Evolutionary conservation across 2,113 vertebrate genomes (phyloP).

Genomic region (Ovis aries): DNA sequence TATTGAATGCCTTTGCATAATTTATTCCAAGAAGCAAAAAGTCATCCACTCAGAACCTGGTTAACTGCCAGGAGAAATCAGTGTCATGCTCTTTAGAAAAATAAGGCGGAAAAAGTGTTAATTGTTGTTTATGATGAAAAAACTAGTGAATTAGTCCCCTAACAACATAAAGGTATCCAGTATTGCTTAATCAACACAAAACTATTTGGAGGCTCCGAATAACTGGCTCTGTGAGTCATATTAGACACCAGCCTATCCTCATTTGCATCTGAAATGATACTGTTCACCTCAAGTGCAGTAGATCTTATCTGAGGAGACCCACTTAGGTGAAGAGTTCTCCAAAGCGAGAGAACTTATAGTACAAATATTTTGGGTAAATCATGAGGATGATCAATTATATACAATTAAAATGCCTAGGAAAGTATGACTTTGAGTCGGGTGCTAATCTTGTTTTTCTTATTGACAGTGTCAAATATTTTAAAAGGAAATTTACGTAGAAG

Average conservation of each 20-base stretch:
- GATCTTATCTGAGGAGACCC: background rate
- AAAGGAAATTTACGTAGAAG: background rate
- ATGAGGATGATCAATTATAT: background rate
- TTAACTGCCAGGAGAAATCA: background rate
- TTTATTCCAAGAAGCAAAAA: background rate
- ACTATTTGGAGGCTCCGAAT: background rate
- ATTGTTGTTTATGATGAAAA: background rate
- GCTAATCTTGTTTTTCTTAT: background rate
- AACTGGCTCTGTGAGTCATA: background rate
- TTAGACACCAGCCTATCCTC: background rate
- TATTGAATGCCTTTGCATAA: background rate
- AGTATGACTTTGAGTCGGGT: background rate
- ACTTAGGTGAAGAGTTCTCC: background rate
- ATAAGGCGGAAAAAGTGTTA: background rate
- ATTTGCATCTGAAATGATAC: background rate
- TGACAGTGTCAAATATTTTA: background rate
- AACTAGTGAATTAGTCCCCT: background rate
- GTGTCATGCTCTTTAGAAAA: background rate
- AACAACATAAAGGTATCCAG: background rate
- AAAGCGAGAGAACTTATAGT: background rate
- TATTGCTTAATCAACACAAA: background rate
- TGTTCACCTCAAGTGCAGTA: background rate
- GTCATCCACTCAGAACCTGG: background rate
- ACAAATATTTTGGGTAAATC: constrained; percentile 18
- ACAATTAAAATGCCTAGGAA: background rate